Percentiles rank a stretch among this genome's conserved stretches.
phyloP scores from a whole-genome alignment of 2,113 vertebrate genomes.

The Ploceus nigricollis region DNA sequence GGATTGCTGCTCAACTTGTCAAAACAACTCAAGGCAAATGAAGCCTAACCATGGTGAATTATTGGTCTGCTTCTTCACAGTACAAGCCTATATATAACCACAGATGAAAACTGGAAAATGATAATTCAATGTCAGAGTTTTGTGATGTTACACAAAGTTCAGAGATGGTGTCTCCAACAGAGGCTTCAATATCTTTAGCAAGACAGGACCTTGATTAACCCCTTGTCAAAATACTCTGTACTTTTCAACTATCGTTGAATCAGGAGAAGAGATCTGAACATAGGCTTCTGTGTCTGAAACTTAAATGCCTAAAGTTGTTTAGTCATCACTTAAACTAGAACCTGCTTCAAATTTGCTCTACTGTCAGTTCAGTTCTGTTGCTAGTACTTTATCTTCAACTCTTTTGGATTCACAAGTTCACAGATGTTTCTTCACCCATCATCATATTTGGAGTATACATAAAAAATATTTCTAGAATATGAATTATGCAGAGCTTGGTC shows the following conservation, averaged over 20 bases:
- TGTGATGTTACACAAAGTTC: neutral
- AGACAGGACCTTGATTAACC: neutral
- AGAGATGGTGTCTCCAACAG: neutral
- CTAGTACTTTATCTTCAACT: neutral
- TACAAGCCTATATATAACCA: neutral
- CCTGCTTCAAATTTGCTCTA: neutral
- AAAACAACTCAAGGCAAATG: slow-evolving; percentile 57
- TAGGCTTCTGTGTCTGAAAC: neutral
- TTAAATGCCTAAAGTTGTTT: neutral
- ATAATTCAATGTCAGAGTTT: neutral
- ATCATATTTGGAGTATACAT: neutral
- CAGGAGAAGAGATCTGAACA: neutral
- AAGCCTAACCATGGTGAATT: slow-evolving; percentile 34
- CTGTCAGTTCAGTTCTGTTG: neutral
- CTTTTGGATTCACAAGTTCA: neutral
- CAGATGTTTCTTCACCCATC: neutral
- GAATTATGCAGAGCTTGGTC: neutral
- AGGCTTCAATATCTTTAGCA: neutral
- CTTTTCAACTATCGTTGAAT: accelerated
- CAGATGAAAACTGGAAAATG: neutral
- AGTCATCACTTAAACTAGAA: neutral
- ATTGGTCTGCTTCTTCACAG: neutral
- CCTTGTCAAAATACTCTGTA: neutral
- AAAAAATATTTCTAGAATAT: neutral
- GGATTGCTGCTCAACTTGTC: slow-evolving; percentile 39